Percentiles rank a stretch among this genome's conserved stretches.
Evolutionary conservation across 1,140 invertebrate species (phyloP).

Genomic region (Thaumatotibia leucotreta): DNA sequence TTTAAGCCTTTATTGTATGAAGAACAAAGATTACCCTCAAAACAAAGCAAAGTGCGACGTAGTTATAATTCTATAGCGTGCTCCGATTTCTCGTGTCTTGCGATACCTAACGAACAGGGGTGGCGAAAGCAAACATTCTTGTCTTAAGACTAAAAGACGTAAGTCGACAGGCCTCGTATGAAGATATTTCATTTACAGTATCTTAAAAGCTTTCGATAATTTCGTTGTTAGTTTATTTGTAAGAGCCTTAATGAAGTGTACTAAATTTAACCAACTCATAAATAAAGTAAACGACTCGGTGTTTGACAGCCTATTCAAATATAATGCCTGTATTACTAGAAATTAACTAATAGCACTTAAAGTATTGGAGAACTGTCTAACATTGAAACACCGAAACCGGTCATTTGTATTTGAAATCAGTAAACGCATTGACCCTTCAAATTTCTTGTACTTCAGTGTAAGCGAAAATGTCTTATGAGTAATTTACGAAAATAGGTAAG

Average conservation of each 20-base stretch:
- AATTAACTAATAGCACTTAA: too few species aligned
- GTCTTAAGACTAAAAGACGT: not conserved
- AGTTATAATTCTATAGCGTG: not conserved
- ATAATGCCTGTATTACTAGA: too few species aligned
- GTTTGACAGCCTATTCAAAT: too few species aligned
- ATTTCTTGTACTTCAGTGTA: too few species aligned
- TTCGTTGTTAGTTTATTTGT: not conserved
- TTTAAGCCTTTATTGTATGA: not conserved
- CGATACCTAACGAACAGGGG: not conserved
- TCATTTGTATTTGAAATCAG: too few species aligned
- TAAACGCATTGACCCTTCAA: too few species aligned
- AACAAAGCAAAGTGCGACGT: not conserved
- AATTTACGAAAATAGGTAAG: too few species aligned
- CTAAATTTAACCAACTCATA: too few species aligned
- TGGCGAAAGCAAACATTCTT: not conserved
- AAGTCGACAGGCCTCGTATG: not conserved
- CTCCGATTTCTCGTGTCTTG: not conserved
- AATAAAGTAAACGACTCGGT: too few species aligned
- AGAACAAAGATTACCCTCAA: not conserved
- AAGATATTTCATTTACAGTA: not conserved
- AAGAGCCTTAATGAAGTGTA: not conserved
- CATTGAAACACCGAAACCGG: too few species aligned
- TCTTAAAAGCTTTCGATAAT: not conserved
- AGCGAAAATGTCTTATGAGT: too few species aligned
- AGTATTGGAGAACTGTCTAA: too few species aligned